These are phyloP conservation scores for Eupithecia subfuscata DNA, from an alignment of 2,888 invertebrate species.

Conservation along the genomic window DNA sequence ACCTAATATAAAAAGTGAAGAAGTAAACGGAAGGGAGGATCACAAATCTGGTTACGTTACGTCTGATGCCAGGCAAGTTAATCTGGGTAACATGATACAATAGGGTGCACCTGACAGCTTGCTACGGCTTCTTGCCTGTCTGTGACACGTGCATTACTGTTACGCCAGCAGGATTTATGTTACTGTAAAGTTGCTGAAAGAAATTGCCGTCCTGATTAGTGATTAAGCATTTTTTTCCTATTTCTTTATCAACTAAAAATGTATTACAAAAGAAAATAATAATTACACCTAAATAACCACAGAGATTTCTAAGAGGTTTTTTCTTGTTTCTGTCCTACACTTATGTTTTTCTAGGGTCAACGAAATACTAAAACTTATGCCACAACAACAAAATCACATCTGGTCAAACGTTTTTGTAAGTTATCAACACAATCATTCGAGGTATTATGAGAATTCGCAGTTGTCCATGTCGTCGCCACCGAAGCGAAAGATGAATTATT, in stretches of 20 bases:
- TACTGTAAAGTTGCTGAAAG: background rate
- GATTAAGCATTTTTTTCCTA: background rate
- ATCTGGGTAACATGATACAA: conserved; percentile 49
- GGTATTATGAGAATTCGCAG: background rate
- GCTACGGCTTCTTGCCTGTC: conserved; percentile 51
- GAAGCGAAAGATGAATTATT: background rate
- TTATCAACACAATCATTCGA: background rate
- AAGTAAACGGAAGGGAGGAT: conserved; percentile 33
- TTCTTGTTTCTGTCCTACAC: background rate
- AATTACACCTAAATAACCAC: no score
- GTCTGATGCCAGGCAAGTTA: conserved; percentile 40
- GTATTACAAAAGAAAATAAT: no score
- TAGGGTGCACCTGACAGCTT: conserved; percentile 17
- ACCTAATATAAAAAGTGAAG: background rate
- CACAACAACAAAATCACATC: background rate
- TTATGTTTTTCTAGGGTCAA: background rate
- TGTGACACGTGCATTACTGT: conserved; percentile 38
- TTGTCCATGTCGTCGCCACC: background rate
- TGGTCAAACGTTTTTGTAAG: background rate
- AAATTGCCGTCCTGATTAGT: background rate
- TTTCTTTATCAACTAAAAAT: no score
- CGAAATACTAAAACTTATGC: background rate
- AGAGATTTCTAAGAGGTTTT: no score
- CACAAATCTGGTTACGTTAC: conserved; percentile 44
- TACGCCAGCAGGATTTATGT: conserved; percentile 12